Conservation (phyloP, 2,888 invertebrate species). For the Diplazon laetatorius region DNA sequence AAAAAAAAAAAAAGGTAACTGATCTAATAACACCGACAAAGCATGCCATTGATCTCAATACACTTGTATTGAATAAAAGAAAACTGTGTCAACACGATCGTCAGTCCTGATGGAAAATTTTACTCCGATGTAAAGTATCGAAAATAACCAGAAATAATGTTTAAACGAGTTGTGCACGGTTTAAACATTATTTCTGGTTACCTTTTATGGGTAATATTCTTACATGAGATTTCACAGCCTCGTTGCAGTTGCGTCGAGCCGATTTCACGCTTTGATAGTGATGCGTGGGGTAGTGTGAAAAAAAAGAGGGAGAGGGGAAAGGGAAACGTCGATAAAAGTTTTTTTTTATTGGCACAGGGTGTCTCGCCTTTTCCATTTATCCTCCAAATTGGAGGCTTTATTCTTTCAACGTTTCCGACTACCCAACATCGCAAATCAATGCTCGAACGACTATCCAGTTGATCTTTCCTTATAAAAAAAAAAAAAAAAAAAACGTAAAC, state of each 20-base stretch:
- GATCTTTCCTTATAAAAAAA: conserved; percentile 19
- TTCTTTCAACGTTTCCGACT: neutral
- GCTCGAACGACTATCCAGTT: conserved; percentile 5
- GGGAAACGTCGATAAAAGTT: conserved; percentile 57
- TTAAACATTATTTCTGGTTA: no score
- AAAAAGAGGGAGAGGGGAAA: conserved; percentile 17
- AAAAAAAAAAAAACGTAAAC: conserved; percentile 1
- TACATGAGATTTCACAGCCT: conserved; percentile 38
- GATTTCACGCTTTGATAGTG: conserved; percentile 3
- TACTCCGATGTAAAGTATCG: no score
- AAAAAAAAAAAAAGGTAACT: no score
- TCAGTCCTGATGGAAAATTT: neutral
- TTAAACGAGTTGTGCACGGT: no score
- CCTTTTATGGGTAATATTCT: conserved; percentile 71
- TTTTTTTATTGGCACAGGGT: conserved; percentile 58
- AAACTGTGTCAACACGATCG: conserved; percentile 71
- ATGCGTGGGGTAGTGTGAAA: neutral
- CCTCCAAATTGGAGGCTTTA: conserved; percentile 2
- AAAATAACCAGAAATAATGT: no score
- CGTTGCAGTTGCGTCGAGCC: conserved; percentile 17
- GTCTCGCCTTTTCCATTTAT: conserved; percentile 26
- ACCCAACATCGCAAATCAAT: conserved; percentile 12
- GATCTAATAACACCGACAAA: no score
- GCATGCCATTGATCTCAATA: no score
- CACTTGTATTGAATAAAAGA: conserved; percentile 10